Base-by-base conservation (phyloP, 2,113 vertebrate species). In the Leptodactylus fuscus region DNA sequence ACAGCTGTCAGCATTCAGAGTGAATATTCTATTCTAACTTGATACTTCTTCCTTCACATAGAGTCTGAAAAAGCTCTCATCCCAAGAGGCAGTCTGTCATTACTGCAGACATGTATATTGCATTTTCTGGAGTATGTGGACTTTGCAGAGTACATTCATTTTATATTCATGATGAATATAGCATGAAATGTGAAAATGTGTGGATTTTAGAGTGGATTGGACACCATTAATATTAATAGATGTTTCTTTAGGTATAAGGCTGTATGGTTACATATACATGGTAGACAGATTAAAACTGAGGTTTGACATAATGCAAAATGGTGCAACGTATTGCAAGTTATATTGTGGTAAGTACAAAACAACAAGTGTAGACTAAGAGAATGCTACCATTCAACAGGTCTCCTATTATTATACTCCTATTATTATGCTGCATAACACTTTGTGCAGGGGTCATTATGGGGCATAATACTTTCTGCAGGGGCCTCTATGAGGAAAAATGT, bases 41-140 rank as follows among this genome's bases (percentile, higher is more conserved):
- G 78, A 27, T 41, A 18, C 49, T 49, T 24, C 22, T 48, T 27
- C 58, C 48, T 81, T 81, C 41, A 20, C 79, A 48, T 49, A 81
- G n/a, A 81, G 41, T 32, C 79, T 81, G 49, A 60, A 67, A 81
- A 81, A 65, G 22, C 41, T 81, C 44, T 81, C 41, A 67, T 69
- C 79, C 79, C 79, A 81, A 22, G 79, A 69, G 79, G 41, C 15
- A 81, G 65, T 81, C 79, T 67, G 60, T 69, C 58, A 81, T 32
- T 81, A 65, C 60, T 48, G 48, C 22, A 48, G 60, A 81, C 60
- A 69, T 81, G 27, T 81, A 65, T 81, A 81, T 81, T 81, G 60
- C 49, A 81, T 69, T 81, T 81, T 22, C 36, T 67, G 15, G 24
- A 48, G 38, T 44, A 48, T 29, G 16, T 67, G 79, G 58, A 67